Evolutionary conservation across 92 coral and sea anemone species (phyloP).

Genomic region (Galaxea fascicularis): DNA sequence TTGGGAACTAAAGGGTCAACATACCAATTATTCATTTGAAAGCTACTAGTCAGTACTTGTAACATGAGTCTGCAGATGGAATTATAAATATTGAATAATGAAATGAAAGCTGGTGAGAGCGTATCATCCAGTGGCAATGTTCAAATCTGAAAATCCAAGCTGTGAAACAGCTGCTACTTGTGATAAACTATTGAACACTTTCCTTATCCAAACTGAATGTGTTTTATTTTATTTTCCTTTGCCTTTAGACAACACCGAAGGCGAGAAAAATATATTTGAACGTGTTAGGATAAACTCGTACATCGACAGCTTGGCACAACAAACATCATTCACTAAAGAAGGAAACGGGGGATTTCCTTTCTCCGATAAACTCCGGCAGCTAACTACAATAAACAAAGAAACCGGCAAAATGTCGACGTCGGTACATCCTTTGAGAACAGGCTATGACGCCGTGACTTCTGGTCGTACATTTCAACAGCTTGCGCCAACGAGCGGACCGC

Average conservation of each 20-base stretch:
- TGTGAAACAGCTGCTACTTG: no score
- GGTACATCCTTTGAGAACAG: conserved; percentile 37
- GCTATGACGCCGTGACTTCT: conserved; percentile 10
- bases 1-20: no score
- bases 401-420: conserved; percentile 5
- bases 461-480: conserved; percentile 13
- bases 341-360: conserved; percentile 43
- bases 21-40: no score
- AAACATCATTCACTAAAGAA: neutral
- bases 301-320: conserved; percentile 16
- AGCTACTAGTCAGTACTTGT: no score
- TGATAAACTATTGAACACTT: neutral
- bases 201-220: neutral
- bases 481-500: conserved; percentile 11
- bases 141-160: no score
- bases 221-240: neutral
- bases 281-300: conserved; percentile 25
- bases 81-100: no score
- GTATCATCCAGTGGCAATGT: no score
- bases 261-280: conserved; percentile 15
- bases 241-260: neutral
- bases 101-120: no score
- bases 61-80: no score
- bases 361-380: conserved; percentile 43
- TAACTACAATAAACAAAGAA: conserved; percentile 29